Percentiles rank a stretch among this genome's conserved stretches.
Evolutionary conservation across 2,888 invertebrate genomes (phyloP).

Genomic region (Parthenolecanium corni): DNA sequence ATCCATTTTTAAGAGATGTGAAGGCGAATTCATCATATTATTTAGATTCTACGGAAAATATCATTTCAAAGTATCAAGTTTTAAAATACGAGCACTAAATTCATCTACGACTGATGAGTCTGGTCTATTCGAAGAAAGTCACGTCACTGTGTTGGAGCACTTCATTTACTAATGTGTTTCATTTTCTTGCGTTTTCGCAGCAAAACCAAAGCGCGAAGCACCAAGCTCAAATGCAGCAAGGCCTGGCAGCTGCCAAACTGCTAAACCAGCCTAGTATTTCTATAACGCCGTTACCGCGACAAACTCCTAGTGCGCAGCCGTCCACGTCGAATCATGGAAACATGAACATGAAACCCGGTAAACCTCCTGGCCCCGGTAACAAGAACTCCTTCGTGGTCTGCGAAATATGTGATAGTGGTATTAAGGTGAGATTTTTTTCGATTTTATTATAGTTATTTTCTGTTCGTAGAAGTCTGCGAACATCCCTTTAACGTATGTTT

Average conservation of each 20-base stretch:
- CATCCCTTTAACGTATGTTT: too few relatives aligned
- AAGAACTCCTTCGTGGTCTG: conserved; percentile 85
- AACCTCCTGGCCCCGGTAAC: conserved; percentile 40
- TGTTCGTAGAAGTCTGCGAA: too few relatives aligned
- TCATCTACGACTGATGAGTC: too few relatives aligned
- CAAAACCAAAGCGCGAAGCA: conserved; percentile 24
- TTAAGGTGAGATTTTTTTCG: conserved; percentile 47
- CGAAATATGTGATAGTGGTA: conserved; percentile 94
- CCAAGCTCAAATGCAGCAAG: not conserved
- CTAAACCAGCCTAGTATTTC: conserved; percentile 77
- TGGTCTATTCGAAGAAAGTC: too few relatives aligned
- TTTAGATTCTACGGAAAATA: too few relatives aligned
- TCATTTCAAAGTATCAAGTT: too few relatives aligned
- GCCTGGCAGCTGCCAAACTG: conserved; percentile 39
- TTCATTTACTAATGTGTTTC: not conserved
- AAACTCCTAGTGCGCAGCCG: conserved; percentile 43
- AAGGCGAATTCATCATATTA: too few relatives aligned
- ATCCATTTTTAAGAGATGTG: too few relatives aligned
- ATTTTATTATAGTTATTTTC: too few relatives aligned
- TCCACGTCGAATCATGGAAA: conserved; percentile 32
- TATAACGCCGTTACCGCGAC: conserved; percentile 74
- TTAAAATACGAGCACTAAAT: too few relatives aligned
- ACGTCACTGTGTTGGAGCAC: too few relatives aligned
- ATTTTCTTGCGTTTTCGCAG: conserved; percentile 16
- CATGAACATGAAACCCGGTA: conserved; percentile 33